Evolutionary conservation across 1,140 invertebrate species (phyloP), one percentile per base, ranked within the genome.

Genomic region (Halesus radiatus): DNA sequence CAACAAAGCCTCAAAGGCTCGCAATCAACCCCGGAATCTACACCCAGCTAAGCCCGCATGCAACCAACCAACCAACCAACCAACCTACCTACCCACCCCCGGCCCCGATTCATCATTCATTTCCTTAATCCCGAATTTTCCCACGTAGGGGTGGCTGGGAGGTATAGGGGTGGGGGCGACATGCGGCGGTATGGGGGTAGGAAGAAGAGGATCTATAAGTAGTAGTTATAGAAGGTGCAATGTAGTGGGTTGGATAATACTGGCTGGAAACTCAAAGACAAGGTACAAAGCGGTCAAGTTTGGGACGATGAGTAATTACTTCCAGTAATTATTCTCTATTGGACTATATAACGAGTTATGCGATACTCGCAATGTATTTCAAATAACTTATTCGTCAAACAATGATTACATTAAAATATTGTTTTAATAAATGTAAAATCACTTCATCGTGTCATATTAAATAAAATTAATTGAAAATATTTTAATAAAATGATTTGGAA

Each of bases 111-210:
- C 74, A 77, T 80, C 80, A 76, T 76, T 81, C 81, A 79, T 79
- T 79, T 82, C 81, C 81, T 82, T 79, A 82, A 82, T 82, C 78
- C 77, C 77, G 64, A 82, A 82, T 82, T 82, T 82, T 79, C 72
- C 81, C 81, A 79, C 81, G 80, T 37, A 53, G 32, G 77, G 50
- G 77, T 79, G 66, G 8, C 16, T 15, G 53, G 26, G 10, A 45
- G 53, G 76, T 10, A 7, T 15, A n/a, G 32, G 20, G 22, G 53
- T 16, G n/a, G 5, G 6, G 32, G 29, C 18, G 64, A 32, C n/a
- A 16, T 60, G 58, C 23, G 58, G 58, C 23, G 22, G 22, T 23
- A 56, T 1, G 53, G 37, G 37, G 37, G 37, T 1, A 45, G 10
- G 37, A 45, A 10, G 13, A 13, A 45, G 37, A 45, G 37, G 37